A percentile compares a stretch with the other conserved stretches of the same genome.
phyloP scores from a whole-genome alignment of 2,888 invertebrate species.

The Aporophyla lueneburgensis region DNA sequence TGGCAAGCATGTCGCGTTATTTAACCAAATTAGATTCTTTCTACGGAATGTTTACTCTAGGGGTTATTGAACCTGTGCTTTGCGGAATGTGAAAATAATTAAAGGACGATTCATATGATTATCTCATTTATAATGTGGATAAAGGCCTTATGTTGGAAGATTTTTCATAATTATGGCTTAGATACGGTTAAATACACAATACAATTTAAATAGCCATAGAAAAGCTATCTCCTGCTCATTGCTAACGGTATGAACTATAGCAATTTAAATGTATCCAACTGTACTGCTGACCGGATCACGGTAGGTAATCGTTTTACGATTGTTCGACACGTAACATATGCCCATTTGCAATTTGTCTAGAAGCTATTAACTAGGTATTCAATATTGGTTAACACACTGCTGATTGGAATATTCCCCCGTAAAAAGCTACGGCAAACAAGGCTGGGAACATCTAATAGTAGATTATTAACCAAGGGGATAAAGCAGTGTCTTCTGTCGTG shows the following conservation, averaged over 20 bases:
- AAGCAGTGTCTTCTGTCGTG: too few species aligned
- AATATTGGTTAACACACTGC: not conserved
- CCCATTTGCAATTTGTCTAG: slow-evolving; percentile 26
- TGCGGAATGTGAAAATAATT: not conserved
- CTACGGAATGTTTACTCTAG: slow-evolving; percentile 19
- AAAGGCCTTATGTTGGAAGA: not conserved
- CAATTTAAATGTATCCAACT: slow-evolving; percentile 42
- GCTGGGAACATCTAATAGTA: too few species aligned
- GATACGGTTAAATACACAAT: not conserved
- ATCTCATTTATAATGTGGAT: not conserved
- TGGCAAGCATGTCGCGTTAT: slow-evolving; percentile 38
- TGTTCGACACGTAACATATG: slow-evolving; percentile 13
- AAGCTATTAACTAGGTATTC: not conserved
- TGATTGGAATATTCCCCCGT: not conserved
- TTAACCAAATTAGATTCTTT: slow-evolving; percentile 32
- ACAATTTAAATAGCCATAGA: slow-evolving; percentile 29
- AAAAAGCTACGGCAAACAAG: not conserved
- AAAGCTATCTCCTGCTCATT: slow-evolving; percentile 19
- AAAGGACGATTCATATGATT: slow-evolving; percentile 13
- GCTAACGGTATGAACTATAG: slow-evolving; percentile 40
- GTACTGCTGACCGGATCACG: slow-evolving; percentile 24
- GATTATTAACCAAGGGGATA: too few species aligned
- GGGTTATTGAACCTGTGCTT: slow-evolving; percentile 27
- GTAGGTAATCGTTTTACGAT: slow-evolving; percentile 38
- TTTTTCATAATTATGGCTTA: not conserved